Evolutionary conservation across 2,888 invertebrate species (phyloP), one percentile per base, ranked within the genome.

Genomic region (Drosophila merina): DNA sequence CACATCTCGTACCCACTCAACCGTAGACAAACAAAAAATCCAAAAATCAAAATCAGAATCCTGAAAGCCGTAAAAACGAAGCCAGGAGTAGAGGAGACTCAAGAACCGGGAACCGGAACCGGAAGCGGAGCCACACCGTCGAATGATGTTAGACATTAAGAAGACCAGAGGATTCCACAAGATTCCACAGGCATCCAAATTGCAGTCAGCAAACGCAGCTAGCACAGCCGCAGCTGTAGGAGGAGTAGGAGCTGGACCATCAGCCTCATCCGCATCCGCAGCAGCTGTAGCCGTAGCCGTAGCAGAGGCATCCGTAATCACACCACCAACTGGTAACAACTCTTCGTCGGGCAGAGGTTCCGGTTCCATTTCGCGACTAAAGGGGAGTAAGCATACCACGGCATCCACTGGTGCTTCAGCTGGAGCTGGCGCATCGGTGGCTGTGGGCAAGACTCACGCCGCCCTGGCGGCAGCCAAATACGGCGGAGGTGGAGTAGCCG

Each of bases 101-200:
- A 38, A 52, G 45, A 14, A 50, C 20, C 63, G 28, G 36, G 12
- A 50, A 68, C 31, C 26, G 45, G 31, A 55, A 47, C 38, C 38
- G 45, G 51, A 20, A 48, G 36, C 38, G 45, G 57, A 47, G 48
- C 57, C 30, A 60, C 14, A 50, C 58, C 64, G 45, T 69, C 73
- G 75, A 89, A 89, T 89, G 77, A 90, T 90, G 90, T 87, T 90
- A 89, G 90, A 90, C 81, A 78, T 88, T 81, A 90, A 88, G 79
- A 90, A 89, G 73, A 72, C 54, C 51, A 84, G 83, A 86, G 90
- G 89, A 79, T 89, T 87, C 86, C 80, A 88, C 72, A 90, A 90
- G 86, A 82, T 88, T 81, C 84, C 89, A 83, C 60, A 60, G 38
- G 71, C 79, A 71, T 76, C 86, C n/a, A 90, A 89, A 75, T 75